Conservation (phyloP, 2,797 vertebrate genomes). For the Gymnodraco acuticeps region DNA sequence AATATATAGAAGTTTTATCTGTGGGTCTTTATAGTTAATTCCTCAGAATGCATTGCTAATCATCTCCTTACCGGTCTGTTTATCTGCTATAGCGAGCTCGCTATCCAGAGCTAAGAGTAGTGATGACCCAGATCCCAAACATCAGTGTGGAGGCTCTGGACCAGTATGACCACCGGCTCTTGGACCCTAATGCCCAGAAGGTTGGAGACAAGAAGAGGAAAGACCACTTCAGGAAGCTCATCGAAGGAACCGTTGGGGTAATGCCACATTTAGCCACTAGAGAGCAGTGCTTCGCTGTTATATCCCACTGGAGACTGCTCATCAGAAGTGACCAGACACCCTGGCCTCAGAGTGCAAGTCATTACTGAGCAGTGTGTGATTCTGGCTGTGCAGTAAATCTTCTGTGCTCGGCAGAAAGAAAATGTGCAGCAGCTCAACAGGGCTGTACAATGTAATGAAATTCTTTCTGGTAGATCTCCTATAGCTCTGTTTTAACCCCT, state of each 20-base stretch:
- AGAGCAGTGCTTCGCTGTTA: slow-evolving; percentile 45
- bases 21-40: neutral
- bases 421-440: slow-evolving; percentile 37
- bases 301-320: neutral
- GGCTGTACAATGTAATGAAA: slow-evolving; percentile 59
- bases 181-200: slow-evolving; percentile 88
- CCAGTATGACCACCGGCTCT: slow-evolving; percentile 91
- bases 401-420: slow-evolving; percentile 20
- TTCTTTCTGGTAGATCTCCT: slow-evolving; percentile 46
- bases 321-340: slow-evolving; percentile 32
- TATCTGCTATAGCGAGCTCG: slow-evolving; percentile 87
- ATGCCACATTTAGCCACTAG: slow-evolving; percentile 62
- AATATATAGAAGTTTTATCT: neutral
- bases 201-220: slow-evolving; percentile 92
- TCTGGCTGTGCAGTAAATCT: slow-evolving; percentile 53
- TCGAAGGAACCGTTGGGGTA: slow-evolving; percentile 95
- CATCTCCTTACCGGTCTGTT: slow-evolving; percentile 2
- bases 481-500: slow-evolving; percentile 52
- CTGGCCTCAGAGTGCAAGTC: slow-evolving; percentile 38
- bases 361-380: slow-evolving; percentile 59
- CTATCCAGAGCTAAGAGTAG: slow-evolving; percentile 88
- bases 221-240: slow-evolving; percentile 95
- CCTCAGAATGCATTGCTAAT: neutral
- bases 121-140: slow-evolving; percentile 95
- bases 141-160: slow-evolving; percentile 90